A percentile compares a stretch with the other conserved stretches of the same genome.
Conservation (phyloP, 1,140 invertebrate genomes). For the Maconellicoccus hirsutus region DNA sequence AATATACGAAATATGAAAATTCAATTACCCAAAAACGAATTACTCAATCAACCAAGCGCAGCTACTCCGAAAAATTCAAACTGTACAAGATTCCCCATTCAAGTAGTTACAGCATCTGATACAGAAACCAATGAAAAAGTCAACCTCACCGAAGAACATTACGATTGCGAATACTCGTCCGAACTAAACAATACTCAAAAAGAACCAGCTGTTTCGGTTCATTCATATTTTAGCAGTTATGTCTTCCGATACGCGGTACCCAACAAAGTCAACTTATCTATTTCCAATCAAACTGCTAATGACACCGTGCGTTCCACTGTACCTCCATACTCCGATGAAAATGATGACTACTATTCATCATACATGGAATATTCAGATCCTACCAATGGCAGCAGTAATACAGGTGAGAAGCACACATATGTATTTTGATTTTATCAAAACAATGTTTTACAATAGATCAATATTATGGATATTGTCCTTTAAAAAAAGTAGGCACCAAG, state of each 20-base stretch:
- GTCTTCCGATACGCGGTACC: not conserved
- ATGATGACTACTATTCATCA: not conserved
- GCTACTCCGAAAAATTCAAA: not conserved
- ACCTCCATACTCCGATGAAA: not conserved
- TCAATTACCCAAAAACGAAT: not conserved
- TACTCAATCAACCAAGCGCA: not conserved
- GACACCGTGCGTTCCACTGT: not conserved
- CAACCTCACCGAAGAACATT: constrained; percentile 10
- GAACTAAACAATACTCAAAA: constrained; percentile 1
- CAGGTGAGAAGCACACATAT: constrained; percentile 6
- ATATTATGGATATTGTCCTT: no score
- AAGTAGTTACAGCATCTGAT: constrained; percentile 1
- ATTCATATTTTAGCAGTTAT: not conserved
- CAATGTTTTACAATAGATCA: no score
- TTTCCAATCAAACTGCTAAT: not conserved
- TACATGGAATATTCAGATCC: constrained; percentile 11
- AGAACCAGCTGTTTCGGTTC: not conserved
- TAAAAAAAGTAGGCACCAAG: no score
- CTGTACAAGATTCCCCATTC: not conserved
- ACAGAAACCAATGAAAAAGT: constrained; percentile 1
- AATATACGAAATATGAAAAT: constrained; percentile 6
- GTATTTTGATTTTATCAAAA: no score
- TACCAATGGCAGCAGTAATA: not conserved
- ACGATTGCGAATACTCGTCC: not conserved
- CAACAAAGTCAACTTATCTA: not conserved